These are phyloP conservation scores for Gymnocypris eckloni DNA, from an alignment of 2,797 vertebrate genomes.

Conservation along the genomic window DNA sequence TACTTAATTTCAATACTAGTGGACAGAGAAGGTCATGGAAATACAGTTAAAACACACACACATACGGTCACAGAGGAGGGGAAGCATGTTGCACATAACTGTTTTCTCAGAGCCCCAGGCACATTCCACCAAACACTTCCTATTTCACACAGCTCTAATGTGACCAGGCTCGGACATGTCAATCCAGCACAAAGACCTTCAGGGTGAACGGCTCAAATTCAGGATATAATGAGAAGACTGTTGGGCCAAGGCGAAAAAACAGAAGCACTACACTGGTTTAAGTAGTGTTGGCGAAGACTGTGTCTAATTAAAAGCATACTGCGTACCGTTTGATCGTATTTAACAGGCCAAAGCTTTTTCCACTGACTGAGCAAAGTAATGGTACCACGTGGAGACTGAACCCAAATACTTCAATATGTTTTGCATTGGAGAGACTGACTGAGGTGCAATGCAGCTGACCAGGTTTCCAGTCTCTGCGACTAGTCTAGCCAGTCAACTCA, in stretches of 20 bases:
- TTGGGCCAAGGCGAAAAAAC: background rate
- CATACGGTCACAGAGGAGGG: conserved; percentile 51
- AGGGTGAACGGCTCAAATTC: background rate
- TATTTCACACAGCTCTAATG: conserved; percentile 57
- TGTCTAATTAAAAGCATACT: conserved; percentile 19
- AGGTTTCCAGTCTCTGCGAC: conserved; percentile 8
- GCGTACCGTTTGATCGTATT: conserved; percentile 17
- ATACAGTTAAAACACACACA: conserved; percentile 41
- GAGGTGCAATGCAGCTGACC: conserved; percentile 4
- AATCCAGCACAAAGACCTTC: conserved; percentile 37
- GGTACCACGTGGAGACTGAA: conserved; percentile 1
- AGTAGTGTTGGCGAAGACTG: background rate
- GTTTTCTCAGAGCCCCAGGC: conserved; percentile 62
- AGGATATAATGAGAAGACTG: conserved; percentile 4
- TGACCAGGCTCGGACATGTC: conserved; percentile 68
- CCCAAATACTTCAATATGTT: conserved; percentile 24
- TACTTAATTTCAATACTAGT: conserved; percentile 16
- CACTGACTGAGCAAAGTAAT: conserved; percentile 27
- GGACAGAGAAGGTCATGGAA: conserved; percentile 47
- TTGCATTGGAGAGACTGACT: background rate
- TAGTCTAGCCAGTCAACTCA: conserved; percentile 8
- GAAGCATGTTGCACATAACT: conserved; percentile 48
- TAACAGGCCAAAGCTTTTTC: conserved; percentile 22
- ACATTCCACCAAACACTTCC: conserved; percentile 67
- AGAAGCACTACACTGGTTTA: conserved; percentile 20